phyloP scores from a whole-genome alignment of 2,797 vertebrate species.

The Diplodus puntazzo region DNA sequence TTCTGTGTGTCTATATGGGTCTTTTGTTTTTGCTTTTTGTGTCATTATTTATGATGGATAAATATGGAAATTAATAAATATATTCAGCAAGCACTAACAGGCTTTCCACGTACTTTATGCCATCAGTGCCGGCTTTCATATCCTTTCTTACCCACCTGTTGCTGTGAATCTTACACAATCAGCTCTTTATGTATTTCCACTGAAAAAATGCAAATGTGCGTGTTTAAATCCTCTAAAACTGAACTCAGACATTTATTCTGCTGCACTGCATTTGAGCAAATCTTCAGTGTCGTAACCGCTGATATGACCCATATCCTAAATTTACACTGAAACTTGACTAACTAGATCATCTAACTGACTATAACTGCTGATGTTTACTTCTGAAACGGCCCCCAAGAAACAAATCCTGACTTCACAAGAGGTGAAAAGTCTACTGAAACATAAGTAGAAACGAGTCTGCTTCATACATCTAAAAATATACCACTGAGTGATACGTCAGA shows the following conservation, averaged over 20 bases:
- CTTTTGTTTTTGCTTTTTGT: not conserved
- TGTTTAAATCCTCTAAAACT: not conserved
- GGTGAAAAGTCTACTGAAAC: conserved; percentile 43
- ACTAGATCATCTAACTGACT: conserved; percentile 2
- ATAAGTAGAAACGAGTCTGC: conserved; percentile 7
- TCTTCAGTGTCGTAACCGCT: not conserved
- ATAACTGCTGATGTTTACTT: conserved; percentile 17
- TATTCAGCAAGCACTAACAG: not conserved
- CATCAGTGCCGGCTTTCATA: not conserved
- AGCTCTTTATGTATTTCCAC: not conserved
- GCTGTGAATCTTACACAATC: not conserved
- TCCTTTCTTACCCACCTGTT: not conserved
- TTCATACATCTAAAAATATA: conserved; percentile 55
- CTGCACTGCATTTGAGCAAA: not conserved
- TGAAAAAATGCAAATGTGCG: not conserved
- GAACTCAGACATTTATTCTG: not conserved
- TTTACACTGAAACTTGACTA: conserved; percentile 3
- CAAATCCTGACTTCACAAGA: conserved; percentile 30
- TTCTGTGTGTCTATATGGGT: not conserved
- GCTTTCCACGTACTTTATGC: not conserved
- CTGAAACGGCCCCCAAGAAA: conserved; percentile 38
- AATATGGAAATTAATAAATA: not conserved
- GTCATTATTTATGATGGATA: not conserved
- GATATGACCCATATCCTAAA: not conserved
- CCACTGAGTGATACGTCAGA: conserved; percentile 30